Conservation (phyloP, 2,888 invertebrate species). For the Eristalis intricaria region DNA sequence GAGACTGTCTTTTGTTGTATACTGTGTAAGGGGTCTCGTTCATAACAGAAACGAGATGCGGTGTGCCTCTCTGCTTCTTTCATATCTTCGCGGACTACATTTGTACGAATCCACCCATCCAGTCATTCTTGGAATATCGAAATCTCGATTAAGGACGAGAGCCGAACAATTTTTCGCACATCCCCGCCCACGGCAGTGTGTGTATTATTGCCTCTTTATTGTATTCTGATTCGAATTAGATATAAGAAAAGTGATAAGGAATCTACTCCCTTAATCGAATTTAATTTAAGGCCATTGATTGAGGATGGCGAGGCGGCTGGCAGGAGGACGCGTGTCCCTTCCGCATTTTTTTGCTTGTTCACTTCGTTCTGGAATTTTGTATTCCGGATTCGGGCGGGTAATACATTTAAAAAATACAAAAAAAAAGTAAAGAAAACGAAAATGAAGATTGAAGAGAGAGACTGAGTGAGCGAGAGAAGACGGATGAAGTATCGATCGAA, state of each 20-base stretch:
- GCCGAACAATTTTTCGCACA: slow-evolving; percentile 48
- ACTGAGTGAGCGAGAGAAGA: background rate
- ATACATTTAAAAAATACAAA: background rate
- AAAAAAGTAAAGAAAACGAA: background rate
- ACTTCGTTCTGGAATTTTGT: slow-evolving; percentile 45
- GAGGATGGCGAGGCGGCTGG: slow-evolving; percentile 16
- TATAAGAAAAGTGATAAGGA: slow-evolving; percentile 65
- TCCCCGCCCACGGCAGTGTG: slow-evolving; percentile 28
- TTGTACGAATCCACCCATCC: slow-evolving; percentile 15
- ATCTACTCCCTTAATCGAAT: slow-evolving; percentile 68
- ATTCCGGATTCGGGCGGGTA: background rate
- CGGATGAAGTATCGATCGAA: slow-evolving; percentile 42
- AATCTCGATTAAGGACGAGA: slow-evolving; percentile 63
- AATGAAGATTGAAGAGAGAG: slow-evolving; percentile 3
- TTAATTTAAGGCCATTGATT: slow-evolving; percentile 64
- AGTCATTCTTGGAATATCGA: slow-evolving; percentile 53
- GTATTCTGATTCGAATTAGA: slow-evolving; percentile 68
- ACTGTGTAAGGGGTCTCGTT: background rate
- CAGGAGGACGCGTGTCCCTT: slow-evolving; percentile 21
- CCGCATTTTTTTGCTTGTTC: slow-evolving; percentile 22
- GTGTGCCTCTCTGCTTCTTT: slow-evolving; percentile 22
- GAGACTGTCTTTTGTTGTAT: slow-evolving; percentile 32
- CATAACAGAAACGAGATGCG: slow-evolving; percentile 21
- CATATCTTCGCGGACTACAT: slow-evolving; percentile 34
- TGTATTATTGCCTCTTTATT: slow-evolving; percentile 66